Evolutionary conservation across 2,888 invertebrate genomes (phyloP).

Genomic region (Epirrhoe tristata): DNA sequence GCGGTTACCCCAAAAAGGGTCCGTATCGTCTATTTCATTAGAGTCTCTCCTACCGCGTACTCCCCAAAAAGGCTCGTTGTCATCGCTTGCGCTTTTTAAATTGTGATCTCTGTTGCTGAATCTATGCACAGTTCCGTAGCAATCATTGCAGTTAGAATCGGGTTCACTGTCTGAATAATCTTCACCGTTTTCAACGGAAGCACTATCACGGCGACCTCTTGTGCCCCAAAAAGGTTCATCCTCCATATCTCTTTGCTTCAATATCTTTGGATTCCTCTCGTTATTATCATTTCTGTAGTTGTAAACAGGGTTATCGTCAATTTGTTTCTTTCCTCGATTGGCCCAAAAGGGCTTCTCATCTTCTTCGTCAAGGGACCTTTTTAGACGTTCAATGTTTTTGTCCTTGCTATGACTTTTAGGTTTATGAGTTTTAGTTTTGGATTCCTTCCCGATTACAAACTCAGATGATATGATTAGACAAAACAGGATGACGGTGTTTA

Average conservation of each 20-base stretch:
- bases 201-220: constrained; percentile 66
- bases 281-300: constrained; percentile 42
- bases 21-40: constrained; percentile 42
- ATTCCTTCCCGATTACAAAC: constrained; percentile 60
- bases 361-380: constrained; percentile 62
- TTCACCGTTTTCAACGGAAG: constrained; percentile 53
- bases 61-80: constrained; percentile 65
- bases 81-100: constrained; percentile 50
- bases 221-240: constrained; percentile 76
- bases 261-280: constrained; percentile 43
- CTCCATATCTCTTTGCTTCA: constrained; percentile 49
- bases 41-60: constrained; percentile 54
- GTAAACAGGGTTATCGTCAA: constrained; percentile 40
- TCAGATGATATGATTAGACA: constrained; percentile 63
- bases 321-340: constrained; percentile 59
- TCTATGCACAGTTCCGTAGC: constrained; percentile 46
- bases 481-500: constrained; percentile 56
- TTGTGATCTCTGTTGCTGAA: constrained; percentile 30
- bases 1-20: constrained; percentile 68
- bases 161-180: constrained; percentile 43
- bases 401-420: constrained; percentile 48
- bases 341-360: constrained; percentile 63
- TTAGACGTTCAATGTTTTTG: constrained; percentile 59
- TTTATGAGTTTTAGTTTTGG: constrained; percentile 57
- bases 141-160: constrained; percentile 50